phyloP scores from a whole-genome alignment of 2,113 vertebrate species.

The Hepsetus odoe region DNA sequence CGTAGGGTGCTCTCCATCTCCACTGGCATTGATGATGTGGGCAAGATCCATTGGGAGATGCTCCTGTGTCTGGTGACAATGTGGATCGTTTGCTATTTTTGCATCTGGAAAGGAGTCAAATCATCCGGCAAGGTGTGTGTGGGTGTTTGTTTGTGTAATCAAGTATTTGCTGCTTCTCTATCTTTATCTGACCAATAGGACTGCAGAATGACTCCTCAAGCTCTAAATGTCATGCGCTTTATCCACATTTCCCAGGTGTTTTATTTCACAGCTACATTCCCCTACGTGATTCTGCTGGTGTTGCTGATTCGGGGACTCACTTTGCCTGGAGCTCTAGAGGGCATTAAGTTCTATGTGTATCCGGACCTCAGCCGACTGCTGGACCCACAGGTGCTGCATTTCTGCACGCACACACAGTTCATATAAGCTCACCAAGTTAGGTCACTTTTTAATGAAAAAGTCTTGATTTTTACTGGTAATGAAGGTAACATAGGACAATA shows the following conservation, averaged over 20 bases:
- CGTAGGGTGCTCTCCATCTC: slow-evolving; percentile 86
- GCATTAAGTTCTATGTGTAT: slow-evolving; percentile 71
- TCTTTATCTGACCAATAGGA: too few species aligned
- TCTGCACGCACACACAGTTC: too few species aligned
- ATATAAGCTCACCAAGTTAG: too few species aligned
- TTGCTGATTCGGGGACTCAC: slow-evolving; percentile 74
- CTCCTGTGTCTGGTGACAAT: slow-evolving; percentile 82
- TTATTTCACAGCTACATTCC: slow-evolving; percentile 78
- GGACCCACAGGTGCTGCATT: slow-evolving; percentile 68
- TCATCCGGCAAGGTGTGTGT: too few species aligned
- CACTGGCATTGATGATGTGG: slow-evolving; percentile 85
- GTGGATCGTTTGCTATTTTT: slow-evolving; percentile 91
- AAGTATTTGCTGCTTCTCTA: too few species aligned
- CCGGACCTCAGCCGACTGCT: slow-evolving; percentile 67
- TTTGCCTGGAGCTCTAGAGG: slow-evolving; percentile 74
- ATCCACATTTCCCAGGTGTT: slow-evolving; percentile 66
- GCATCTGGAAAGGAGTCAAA: too few species aligned
- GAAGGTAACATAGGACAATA: too few species aligned
- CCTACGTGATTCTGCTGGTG: slow-evolving; percentile 73
- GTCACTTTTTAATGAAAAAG: too few species aligned
- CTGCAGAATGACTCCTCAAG: slow-evolving; percentile 63
- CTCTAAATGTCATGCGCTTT: too few species aligned
- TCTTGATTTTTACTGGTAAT: too few species aligned
- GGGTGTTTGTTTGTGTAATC: too few species aligned
- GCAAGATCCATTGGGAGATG: slow-evolving; percentile 86